A percentile compares a stretch with the other conserved stretches of the same genome.
Conservation (phyloP, 2,797 vertebrate species). For the Todus mexicanus region DNA sequence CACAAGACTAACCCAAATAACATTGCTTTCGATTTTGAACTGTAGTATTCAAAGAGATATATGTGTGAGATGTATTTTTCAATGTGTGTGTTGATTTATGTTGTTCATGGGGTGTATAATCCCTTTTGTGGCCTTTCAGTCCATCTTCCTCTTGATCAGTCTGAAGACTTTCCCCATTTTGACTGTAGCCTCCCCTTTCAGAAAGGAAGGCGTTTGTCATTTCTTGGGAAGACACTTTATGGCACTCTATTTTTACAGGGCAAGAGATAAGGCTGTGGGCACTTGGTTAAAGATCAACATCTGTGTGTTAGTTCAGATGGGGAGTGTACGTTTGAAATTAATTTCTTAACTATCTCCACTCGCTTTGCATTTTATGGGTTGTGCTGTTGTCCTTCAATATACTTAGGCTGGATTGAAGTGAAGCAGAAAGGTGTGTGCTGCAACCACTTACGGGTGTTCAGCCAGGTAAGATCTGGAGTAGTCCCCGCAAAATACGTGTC, state of each 20-base stretch:
- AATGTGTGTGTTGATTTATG: background rate
- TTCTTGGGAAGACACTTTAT: background rate
- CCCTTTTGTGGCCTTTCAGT: background rate
- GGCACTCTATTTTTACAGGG: background rate
- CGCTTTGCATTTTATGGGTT: background rate
- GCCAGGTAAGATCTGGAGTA: background rate
- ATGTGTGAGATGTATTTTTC: too few relatives aligned
- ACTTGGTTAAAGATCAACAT: background rate
- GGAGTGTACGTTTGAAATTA: background rate
- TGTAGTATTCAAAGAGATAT: too few relatives aligned
- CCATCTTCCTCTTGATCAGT: background rate
- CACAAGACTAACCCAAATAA: background rate
- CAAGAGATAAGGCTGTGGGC: background rate
- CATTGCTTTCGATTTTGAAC: background rate
- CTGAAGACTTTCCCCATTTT: background rate
- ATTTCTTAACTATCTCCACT: background rate
- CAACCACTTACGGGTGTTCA: background rate
- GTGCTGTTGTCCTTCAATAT: background rate
- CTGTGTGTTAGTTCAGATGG: background rate
- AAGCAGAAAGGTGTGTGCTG: background rate
- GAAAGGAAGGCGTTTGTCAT: background rate
- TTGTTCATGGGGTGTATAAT: background rate
- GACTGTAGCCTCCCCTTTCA: background rate
- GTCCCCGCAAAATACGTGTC: fast-evolving
- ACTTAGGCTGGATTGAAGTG: background rate